Evolutionary conservation across 2,113 vertebrate genomes (phyloP).

Genomic region (Micronycteris hirsuta): DNA sequence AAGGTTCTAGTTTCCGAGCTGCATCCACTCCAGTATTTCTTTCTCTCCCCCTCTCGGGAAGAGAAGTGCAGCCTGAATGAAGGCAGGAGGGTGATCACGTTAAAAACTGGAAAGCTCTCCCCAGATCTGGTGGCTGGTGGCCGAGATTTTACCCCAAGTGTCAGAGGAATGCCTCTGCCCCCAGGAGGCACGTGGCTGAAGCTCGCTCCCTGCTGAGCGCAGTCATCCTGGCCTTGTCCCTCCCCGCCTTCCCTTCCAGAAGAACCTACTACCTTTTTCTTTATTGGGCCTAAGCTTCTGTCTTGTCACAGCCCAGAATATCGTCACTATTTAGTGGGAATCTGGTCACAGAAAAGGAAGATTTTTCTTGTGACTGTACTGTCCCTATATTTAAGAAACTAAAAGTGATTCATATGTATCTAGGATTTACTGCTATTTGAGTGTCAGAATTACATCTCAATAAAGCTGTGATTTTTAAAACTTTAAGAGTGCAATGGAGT

Average conservation of each 20-base stretch:
- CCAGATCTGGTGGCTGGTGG: not conserved
- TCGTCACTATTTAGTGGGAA: slow-evolving; percentile 52
- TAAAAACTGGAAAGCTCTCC: slow-evolving; percentile 13
- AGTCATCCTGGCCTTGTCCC: not conserved
- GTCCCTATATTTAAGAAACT: not conserved
- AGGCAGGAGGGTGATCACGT: slow-evolving; percentile 5
- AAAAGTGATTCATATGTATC: not conserved
- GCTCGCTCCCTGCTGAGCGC: not conserved
- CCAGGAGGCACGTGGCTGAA: not conserved
- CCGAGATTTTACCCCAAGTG: not conserved
- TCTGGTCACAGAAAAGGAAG: slow-evolving; percentile 68
- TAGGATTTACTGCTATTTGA: not conserved
- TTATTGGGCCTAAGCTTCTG: not conserved
- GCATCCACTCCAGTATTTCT: not conserved
- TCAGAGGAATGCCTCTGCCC: slow-evolving; percentile 29
- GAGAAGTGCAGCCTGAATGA: slow-evolving; percentile 1
- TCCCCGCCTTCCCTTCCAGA: slow-evolving; percentile 45
- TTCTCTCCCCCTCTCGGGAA: not conserved
- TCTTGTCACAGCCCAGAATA: slow-evolving; percentile 40
- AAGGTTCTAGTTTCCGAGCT: not conserved
- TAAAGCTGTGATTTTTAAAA: not conserved
- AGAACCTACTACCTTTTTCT: not conserved
- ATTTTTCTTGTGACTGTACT: slow-evolving; percentile 54
- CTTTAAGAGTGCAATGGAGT: not conserved
- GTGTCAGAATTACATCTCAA: not conserved